These are phyloP conservation scores for Cryptoprocta ferox DNA, from an alignment of 2,797 vertebrate species.

Conservation along the genomic window DNA sequence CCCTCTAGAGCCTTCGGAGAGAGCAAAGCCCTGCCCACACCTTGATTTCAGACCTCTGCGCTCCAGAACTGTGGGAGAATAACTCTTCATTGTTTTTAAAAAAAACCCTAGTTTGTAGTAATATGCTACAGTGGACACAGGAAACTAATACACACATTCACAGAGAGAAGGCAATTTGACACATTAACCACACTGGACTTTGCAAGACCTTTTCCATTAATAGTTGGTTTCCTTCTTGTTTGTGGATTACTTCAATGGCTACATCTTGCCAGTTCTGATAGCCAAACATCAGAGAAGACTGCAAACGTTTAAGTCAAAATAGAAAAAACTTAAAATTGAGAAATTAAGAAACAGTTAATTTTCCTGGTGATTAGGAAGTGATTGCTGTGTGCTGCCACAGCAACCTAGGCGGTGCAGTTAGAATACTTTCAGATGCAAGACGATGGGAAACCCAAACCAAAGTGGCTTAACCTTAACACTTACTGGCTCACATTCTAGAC, in stretches of 20 bases:
- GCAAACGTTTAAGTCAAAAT: slow-evolving; percentile 2
- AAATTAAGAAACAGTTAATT: neutral
- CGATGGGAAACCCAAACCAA: neutral
- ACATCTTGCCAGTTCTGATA: neutral
- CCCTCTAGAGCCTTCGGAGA: neutral
- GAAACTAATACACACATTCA: neutral
- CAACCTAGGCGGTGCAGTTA: neutral
- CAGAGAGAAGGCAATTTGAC: neutral
- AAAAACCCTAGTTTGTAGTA: neutral
- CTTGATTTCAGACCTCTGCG: neutral
- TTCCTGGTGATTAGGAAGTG: neutral
- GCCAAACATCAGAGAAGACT: neutral
- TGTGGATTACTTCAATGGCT: neutral
- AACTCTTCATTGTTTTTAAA: neutral
- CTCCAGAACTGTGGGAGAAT: neutral
- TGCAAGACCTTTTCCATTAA: neutral
- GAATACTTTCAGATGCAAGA: neutral
- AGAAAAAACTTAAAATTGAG: neutral
- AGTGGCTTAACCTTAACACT: neutral
- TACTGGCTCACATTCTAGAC: neutral
- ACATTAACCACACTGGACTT: neutral
- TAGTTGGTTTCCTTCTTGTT: neutral
- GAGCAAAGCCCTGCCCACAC: neutral
- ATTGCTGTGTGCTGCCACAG: neutral
- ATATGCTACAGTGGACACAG: neutral